A percentile compares a stretch with the other conserved stretches of the same genome.
Evolutionary conservation across 2,113 vertebrate species (phyloP).

Genomic region (Rhineura floridana): DNA sequence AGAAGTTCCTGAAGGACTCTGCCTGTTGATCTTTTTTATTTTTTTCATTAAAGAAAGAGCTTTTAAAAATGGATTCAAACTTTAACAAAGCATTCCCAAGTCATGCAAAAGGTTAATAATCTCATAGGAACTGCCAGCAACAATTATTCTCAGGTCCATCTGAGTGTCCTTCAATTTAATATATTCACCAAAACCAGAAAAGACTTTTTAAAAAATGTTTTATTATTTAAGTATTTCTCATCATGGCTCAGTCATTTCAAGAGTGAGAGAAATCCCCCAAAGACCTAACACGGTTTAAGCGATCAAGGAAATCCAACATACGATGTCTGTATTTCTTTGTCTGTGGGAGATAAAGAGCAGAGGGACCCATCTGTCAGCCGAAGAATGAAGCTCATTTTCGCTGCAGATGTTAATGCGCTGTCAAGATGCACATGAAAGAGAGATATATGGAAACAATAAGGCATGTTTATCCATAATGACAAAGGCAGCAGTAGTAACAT

Average conservation of each 20-base stretch:
- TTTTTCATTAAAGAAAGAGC: conserved; percentile 53
- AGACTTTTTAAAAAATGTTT: conserved; percentile 51
- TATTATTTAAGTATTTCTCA: conserved; percentile 47
- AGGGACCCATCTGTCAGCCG: conserved; percentile 23
- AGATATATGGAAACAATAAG: conserved; percentile 43
- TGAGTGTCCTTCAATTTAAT: conserved; percentile 50
- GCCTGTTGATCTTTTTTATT: conserved; percentile 34
- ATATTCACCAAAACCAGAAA: conserved; percentile 42
- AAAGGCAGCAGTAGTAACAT: conserved; percentile 18
- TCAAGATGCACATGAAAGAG: conserved; percentile 48
- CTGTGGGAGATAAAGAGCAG: not conserved
- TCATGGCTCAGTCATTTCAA: conserved; percentile 45
- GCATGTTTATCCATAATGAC: conserved; percentile 33
- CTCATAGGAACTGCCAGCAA: conserved; percentile 29
- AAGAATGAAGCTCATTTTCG: conserved; percentile 40
- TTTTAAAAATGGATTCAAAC: conserved; percentile 65
- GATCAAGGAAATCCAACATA: conserved; percentile 48
- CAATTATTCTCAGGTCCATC: conserved; percentile 37
- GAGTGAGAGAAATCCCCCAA: conserved; percentile 44
- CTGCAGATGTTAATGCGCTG: conserved; percentile 36
- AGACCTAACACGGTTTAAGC: conserved; percentile 36
- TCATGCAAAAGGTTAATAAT: conserved; percentile 66
- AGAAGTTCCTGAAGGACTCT: not conserved
- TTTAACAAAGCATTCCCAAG: conserved; percentile 60
- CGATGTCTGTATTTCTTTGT: conserved; percentile 35